These are phyloP conservation scores for Bombyx mandarina DNA, from an alignment of 1,140 invertebrate genomes.

Conservation along the genomic window DNA sequence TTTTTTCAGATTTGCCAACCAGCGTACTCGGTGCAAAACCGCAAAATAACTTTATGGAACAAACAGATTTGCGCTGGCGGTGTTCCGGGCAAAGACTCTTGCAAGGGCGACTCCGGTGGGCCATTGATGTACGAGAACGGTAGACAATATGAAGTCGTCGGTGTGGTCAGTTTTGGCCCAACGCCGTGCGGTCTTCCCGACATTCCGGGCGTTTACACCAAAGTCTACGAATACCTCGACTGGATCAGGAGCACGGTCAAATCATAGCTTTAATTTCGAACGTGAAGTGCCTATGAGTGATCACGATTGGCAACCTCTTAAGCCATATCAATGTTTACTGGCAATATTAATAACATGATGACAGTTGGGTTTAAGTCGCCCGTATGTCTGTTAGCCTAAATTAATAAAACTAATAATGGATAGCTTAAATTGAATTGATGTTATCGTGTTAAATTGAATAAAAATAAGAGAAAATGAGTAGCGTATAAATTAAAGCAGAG, in stretches of 20 bases:
- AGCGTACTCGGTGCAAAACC: slow-evolving; percentile 44
- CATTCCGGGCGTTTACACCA: slow-evolving; percentile 75
- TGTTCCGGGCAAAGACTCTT: slow-evolving; percentile 45
- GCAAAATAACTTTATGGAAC: slow-evolving; percentile 39
- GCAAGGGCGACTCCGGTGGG: slow-evolving; percentile 71
- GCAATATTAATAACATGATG: no score
- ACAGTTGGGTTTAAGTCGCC: no score
- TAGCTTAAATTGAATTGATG: no score
- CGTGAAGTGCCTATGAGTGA: no score
- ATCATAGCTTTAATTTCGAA: background rate
- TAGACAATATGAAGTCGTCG: slow-evolving; percentile 38
- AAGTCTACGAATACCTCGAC: slow-evolving; percentile 63
- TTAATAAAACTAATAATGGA: no score
- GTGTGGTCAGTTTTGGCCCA: slow-evolving; percentile 76
- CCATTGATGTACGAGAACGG: slow-evolving; percentile 70
- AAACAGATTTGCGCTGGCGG: slow-evolving; percentile 53
- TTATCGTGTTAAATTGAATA: no score
- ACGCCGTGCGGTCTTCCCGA: slow-evolving; percentile 68
- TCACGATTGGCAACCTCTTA: no score
- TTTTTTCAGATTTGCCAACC: slow-evolving; percentile 64
- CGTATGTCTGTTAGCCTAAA: no score
- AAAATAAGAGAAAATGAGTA: no score
- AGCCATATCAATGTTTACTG: background rate
- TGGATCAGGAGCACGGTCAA: slow-evolving; percentile 57
- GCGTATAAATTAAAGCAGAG: no score